phyloP scores from a whole-genome alignment of 2,888 invertebrate species.

The Aphodius granarius region DNA sequence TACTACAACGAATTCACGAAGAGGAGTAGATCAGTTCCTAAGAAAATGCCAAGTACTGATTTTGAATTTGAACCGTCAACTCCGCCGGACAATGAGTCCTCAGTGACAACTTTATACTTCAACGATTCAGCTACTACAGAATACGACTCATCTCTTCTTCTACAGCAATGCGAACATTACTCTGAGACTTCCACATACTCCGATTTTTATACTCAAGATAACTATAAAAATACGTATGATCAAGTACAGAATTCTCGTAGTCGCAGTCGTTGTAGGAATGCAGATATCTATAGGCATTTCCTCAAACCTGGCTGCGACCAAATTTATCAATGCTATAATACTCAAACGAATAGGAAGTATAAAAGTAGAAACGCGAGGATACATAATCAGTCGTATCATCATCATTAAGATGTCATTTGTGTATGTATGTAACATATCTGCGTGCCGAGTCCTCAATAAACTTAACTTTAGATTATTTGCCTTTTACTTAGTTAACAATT shows the following conservation, averaged over 20 bases:
- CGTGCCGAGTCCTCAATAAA: not conserved
- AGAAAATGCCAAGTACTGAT: not conserved
- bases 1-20: not conserved
- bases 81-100: not conserved
- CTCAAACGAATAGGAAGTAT: not conserved
- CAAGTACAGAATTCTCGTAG: not conserved
- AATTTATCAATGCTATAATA: not conserved
- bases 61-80: not conserved
- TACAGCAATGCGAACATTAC: constrained; percentile 1
- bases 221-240: not conserved
- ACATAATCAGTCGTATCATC: not conserved
- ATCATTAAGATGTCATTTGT: not conserved
- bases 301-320: not conserved
- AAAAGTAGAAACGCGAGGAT: not conserved
- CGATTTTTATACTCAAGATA: not conserved
- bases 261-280: not conserved
- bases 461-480: not conserved
- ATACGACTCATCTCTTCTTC: not conserved
- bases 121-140: not conserved
- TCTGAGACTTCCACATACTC: constrained; percentile 10
- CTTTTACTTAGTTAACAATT: not conserved
- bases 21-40: not conserved
- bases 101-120: constrained; percentile 1
- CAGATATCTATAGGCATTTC: not conserved
- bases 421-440: not conserved